These are phyloP conservation scores for Gorsachius magnificus DNA, from an alignment of 2,797 vertebrate species.

Conservation along the genomic window DNA sequence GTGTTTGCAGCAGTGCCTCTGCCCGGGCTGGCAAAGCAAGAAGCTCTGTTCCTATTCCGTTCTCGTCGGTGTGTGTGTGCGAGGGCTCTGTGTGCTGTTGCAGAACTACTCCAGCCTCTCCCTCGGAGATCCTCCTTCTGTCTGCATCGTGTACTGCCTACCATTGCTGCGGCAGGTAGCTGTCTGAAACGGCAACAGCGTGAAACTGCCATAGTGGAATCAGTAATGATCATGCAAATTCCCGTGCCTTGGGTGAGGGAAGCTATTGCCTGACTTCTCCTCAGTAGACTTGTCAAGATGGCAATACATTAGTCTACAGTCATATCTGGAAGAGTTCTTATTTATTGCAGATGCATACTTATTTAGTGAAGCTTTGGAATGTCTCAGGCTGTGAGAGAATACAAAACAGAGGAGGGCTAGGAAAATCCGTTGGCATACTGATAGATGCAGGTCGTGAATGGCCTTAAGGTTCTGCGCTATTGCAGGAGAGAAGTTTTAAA, in stretches of 20 bases:
- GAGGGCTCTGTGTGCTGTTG: neutral
- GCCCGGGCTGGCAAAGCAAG: neutral
- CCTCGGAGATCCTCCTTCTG: neutral
- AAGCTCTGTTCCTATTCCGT: neutral
- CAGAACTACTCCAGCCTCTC: neutral
- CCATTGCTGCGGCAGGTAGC: slow-evolving; percentile 43
- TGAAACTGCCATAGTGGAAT: neutral
- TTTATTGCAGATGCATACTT: neutral
- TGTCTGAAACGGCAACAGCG: neutral
- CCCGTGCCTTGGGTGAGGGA: neutral
- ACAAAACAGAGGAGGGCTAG: neutral
- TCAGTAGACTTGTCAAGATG: neutral
- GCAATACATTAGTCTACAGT: neutral
- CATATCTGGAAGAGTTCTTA: neutral
- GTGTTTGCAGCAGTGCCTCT: neutral
- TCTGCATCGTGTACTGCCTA: neutral
- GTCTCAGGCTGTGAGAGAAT: neutral
- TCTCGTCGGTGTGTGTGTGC: neutral
- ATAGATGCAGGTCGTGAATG: neutral
- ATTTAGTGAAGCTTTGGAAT: neutral
- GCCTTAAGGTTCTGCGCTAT: neutral
- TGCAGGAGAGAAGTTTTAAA: neutral
- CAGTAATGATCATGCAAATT: neutral
- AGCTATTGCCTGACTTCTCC: neutral
- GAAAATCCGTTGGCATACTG: neutral